Evolutionary conservation across 2,113 vertebrate species (phyloP), one percentile per base, ranked within the genome.

Genomic region (Pluvianellus socialis): DNA sequence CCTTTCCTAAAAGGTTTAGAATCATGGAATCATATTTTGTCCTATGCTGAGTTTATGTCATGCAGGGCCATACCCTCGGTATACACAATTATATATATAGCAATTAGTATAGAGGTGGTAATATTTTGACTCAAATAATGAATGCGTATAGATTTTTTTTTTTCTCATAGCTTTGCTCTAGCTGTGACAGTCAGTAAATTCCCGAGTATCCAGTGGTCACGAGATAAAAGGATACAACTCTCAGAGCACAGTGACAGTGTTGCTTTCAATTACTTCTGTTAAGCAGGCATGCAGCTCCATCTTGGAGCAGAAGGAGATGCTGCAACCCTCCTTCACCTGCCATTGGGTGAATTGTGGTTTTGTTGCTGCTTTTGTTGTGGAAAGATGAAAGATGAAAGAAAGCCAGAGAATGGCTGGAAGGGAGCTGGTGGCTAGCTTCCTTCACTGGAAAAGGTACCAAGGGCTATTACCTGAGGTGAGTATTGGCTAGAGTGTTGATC

Each of bases 301-400:
- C 86, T 50, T 94, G 62, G 77, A 30, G 23, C 6, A 52, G 59
- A 79, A 55, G 3, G n/a, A 90, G 12, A 56, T 38, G 23, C 13
- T 59, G 42, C 45, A 84, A 23, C 5, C 20, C 12, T 65, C 59
- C 38, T 86, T 94, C 94, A 73, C 67, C 35, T 91, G 38, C 53
- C 20, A 21, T 15, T 84, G 33, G 56, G 32, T 75, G 10, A 82
- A 58, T 33, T 33, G 33, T 82, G 40, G 0, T 52, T 86, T 84
- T 86, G 16, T 40, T 65, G 28, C 59, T 87, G 22, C 15, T 96
- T 94, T 90, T 97, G 38, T 66, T 91, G 42, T 40, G 53, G 75
- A 71, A 84, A 82, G 50, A 80, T 70, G 53, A 96, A 94, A 96
- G 45, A 76, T 70, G n/a, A 97, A 95, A 93, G 44, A 70, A 52